Evolutionary conservation across 2,888 invertebrate species (phyloP), one percentile per base, ranked within the genome.

Genomic region (Aricia artaxerxes): DNA sequence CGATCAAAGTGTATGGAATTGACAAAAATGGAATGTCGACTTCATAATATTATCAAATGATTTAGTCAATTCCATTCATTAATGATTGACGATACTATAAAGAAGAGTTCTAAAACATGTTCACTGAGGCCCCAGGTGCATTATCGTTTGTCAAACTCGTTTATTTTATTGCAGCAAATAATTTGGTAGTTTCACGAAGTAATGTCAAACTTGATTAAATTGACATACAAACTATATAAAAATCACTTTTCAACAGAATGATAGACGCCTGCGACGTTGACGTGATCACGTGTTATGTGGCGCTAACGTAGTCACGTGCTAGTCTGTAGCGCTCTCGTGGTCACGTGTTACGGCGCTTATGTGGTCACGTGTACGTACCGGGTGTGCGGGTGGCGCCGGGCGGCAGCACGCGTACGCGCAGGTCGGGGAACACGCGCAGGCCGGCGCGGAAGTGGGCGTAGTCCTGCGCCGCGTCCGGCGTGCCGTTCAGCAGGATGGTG

Each of bases 381-480:
- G n/a, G n/a, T 24, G 60, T 9, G 73, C n/a, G 78, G 31, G 9
- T 9, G 16, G 40, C 57, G 60, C 53, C 76, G 38, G 76, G 76
- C 76, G 49, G 76, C 6, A 95, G 95, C 13, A 97, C 96, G 5
- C 95, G 95, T 78, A 99, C 97, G 79, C 95, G 95, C 24, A 99
- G 96, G 86, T 98, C 98, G 1, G 98, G 97, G 93, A 99, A 97
- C 78, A 99, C 97, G 49, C 97, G 95, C 31, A 99, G 97, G 0
- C 99, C 99, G 80, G 96, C 95, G 81, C 97, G 95, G 94, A 98
- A 97, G 89, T 97, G 97, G 81, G 97, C 96, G 90, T 98, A 98
- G 90, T 98, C 97, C 44, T 97, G 94, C n/a, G 97, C 97, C 82
- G 97, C 95, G 91, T 97, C 97, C 64, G 96, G 96, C 53, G 97